phyloP scores from a whole-genome alignment of 2,113 vertebrate species.

The Aphyosemion australe region DNA sequence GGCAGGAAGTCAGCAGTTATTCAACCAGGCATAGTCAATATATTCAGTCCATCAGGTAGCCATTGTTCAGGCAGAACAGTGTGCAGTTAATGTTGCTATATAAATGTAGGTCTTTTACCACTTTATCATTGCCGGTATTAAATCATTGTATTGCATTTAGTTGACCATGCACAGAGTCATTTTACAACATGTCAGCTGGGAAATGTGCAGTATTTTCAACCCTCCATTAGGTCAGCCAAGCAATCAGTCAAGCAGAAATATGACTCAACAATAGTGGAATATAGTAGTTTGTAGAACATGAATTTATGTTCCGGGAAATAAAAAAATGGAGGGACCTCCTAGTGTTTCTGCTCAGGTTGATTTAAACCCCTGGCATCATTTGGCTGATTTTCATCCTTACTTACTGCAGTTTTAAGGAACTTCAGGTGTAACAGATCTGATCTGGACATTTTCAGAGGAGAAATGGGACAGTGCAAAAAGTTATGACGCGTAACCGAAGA shows the following conservation, averaged over 20 bases:
- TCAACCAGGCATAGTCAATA: conserved; percentile 27
- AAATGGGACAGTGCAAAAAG: background rate
- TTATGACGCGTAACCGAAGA: background rate
- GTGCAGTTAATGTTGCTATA: background rate
- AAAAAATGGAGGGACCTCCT: background rate
- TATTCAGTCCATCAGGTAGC: conserved; percentile 6
- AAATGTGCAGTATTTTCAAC: conserved; percentile 10
- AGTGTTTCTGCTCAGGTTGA: background rate
- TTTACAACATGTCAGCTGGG: background rate
- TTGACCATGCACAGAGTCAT: background rate
- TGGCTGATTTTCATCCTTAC: background rate
- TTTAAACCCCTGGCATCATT: background rate
- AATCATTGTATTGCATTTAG: background rate
- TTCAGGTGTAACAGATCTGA: background rate
- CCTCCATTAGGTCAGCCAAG: conserved; percentile 15
- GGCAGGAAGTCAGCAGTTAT: conserved; percentile 32
- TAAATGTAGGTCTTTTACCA: no score
- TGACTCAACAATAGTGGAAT: conserved; percentile 4
- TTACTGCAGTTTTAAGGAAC: background rate
- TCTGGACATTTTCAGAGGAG: background rate
- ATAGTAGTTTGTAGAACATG: conserved; percentile 1
- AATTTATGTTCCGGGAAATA: background rate
- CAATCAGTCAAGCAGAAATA: conserved; percentile 3
- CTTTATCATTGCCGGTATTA: no score
- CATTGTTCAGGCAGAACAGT: background rate